Conservation (phyloP, 2,113 vertebrate genomes). For the Xenopus borealis region DNA sequence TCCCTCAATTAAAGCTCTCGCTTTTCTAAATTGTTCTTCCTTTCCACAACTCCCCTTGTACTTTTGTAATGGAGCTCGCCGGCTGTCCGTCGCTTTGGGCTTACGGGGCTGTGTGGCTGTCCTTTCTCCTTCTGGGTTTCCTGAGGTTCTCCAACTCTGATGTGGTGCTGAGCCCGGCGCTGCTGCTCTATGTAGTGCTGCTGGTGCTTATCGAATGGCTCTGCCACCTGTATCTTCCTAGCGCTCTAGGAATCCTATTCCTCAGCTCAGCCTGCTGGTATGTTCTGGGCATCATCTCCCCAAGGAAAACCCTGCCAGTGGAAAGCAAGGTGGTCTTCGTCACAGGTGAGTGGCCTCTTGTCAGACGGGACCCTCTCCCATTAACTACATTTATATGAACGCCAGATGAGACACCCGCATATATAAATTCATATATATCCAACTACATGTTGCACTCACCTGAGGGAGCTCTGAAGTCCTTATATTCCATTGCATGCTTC, state of each 20-base stretch:
- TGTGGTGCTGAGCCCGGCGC: slow-evolving; percentile 36
- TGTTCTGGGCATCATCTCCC: slow-evolving; percentile 42
- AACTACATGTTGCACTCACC: too few species aligned
- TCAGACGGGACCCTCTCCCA: too few species aligned
- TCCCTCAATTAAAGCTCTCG: too few species aligned
- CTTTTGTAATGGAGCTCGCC: slow-evolving; percentile 20
- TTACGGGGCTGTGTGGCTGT: slow-evolving; percentile 46
- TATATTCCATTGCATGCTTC: too few species aligned
- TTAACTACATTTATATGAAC: too few species aligned
- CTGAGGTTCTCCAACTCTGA: slow-evolving; percentile 29
- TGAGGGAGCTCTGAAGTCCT: too few species aligned
- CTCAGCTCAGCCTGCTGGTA: slow-evolving; percentile 50
- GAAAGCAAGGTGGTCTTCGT: slow-evolving; percentile 56
- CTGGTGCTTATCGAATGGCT: slow-evolving; percentile 46
- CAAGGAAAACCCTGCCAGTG: slow-evolving; percentile 51
- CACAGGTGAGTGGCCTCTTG: slow-evolving; percentile 56
- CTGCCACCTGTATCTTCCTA: slow-evolving; percentile 48
- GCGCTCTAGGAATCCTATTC: slow-evolving; percentile 48
- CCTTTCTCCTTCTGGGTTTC: slow-evolving; percentile 34
- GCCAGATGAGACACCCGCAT: too few species aligned
- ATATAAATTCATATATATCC: too few species aligned
- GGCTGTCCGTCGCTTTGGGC: slow-evolving; percentile 41
- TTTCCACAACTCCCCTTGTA: background rate
- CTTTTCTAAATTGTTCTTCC: too few species aligned
- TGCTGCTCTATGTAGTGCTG: slow-evolving; percentile 39